Evolutionary conservation across 2,888 invertebrate genomes (phyloP).

Genomic region (Quadroppia sp.): DNA sequence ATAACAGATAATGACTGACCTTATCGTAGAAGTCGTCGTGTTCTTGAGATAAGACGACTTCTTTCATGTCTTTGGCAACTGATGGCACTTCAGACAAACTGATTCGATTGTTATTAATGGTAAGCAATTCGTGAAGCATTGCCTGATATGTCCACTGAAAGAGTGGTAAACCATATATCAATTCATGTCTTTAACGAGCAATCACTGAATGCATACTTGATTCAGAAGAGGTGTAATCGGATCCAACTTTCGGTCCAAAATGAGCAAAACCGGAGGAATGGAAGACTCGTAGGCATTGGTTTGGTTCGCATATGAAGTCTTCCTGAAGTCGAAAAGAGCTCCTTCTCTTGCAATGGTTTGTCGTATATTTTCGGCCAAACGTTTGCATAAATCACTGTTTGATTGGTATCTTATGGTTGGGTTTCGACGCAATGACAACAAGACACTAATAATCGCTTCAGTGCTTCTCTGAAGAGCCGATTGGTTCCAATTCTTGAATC

Average conservation of each 20-base stretch:
- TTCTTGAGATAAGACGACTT: slow-evolving; percentile 88
- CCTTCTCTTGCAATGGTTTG: slow-evolving; percentile 84
- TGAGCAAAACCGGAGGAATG: slow-evolving; percentile 73
- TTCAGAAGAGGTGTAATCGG: slow-evolving; percentile 91
- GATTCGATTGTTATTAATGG: slow-evolving; percentile 89
- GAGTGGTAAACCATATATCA: slow-evolving; percentile 3
- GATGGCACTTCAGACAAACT: slow-evolving; percentile 77
- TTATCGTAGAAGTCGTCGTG: slow-evolving; percentile 96
- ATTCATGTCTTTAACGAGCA: neutral
- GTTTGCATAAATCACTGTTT: slow-evolving; percentile 76
- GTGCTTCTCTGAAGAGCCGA: slow-evolving; percentile 70
- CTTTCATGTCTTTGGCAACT: slow-evolving; percentile 79
- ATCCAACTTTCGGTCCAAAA: slow-evolving; percentile 89
- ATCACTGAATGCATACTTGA: slow-evolving; percentile 58
- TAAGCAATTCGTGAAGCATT: slow-evolving; percentile 96
- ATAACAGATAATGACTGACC: slow-evolving; percentile 55
- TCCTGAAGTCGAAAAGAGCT: slow-evolving; percentile 77
- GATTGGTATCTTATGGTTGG: slow-evolving; percentile 83
- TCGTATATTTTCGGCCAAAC: slow-evolving; percentile 74
- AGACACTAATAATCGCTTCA: slow-evolving; percentile 76
- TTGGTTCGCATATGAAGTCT: slow-evolving; percentile 51
- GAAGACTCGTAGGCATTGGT: slow-evolving; percentile 48
- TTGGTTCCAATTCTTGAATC: slow-evolving; percentile 65
- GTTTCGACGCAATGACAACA: slow-evolving; percentile 83
- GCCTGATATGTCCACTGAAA: slow-evolving; percentile 98